Conservation (phyloP, 2,113 vertebrate species). For the Malurus cyaneus region DNA sequence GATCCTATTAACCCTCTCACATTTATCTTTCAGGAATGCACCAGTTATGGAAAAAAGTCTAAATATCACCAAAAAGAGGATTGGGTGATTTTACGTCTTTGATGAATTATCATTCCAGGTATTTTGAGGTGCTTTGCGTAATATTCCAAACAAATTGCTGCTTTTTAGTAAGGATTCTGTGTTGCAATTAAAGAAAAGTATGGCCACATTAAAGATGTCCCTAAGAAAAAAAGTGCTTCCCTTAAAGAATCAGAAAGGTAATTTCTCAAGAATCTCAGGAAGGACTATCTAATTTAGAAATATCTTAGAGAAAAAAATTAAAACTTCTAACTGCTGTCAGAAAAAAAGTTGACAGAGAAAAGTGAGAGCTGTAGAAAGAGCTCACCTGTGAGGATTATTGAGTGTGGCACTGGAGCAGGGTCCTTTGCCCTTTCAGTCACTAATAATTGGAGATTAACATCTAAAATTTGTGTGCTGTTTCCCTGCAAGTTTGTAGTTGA, state of each 20-base stretch:
- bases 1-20: neutral
- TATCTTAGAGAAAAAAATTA: neutral
- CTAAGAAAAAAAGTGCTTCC: neutral
- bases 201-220: neutral
- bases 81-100: neutral
- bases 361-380: neutral
- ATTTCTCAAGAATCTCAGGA: neutral
- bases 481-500: neutral
- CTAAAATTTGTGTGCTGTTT: neutral
- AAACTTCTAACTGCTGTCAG: neutral
- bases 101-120: neutral
- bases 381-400: neutral
- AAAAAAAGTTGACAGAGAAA: neutral
- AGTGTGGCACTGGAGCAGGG: neutral
- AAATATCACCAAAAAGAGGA: neutral
- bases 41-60: neutral
- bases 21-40: neutral
- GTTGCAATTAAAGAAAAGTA: neutral
- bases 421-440: neutral
- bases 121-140: neutral
- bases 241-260: neutral
- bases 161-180: neutral
- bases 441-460: neutral
- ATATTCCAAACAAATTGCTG: neutral
- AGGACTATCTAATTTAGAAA: neutral